Base-by-base conservation (phyloP, 2,797 vertebrate species). In the Pseudochaenichthys georgianus region DNA sequence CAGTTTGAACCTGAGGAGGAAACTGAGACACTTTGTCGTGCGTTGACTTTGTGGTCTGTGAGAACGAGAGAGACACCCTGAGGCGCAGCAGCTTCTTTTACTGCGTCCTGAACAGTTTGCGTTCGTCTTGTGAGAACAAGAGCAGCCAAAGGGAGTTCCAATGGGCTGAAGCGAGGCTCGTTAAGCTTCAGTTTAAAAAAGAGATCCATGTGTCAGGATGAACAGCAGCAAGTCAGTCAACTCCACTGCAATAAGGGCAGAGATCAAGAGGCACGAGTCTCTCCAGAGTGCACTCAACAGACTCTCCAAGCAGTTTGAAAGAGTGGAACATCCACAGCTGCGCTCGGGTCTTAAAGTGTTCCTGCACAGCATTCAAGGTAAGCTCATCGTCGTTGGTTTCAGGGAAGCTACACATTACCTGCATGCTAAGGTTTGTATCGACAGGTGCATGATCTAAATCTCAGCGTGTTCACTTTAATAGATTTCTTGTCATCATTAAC, bases 351-450 rank as follows among this genome's bases (percentile, higher is more conserved):
- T 98, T 11, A 95, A 95, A 67, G 87, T 95, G 73, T 96, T 95
- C 57, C 91, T 98, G 60, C 93, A 94, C 82, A 92, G 92, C 21
- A 83, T 98, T 62, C 83, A 89, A 96, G 97, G 97, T 98, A 89
- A 94, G 96, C 1, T 50, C 43, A 17, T 17, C 15, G 52, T 45
- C 73, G 11, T 45, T n/a, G 46, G 1, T 6, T 64, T 28, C 11
- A 1, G 17, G 5, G 38, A 17, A 57, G 23, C 17, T 28, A 19
- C 13, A 4, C 12, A 3, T 41, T 4, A 46, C 11, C 13, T 34
- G 13, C 3, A 10, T 42, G 54, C 3, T 64, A 2, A 48, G 38
- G 16, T 34, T 51, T 23, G 31, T 31, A 60, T 3, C 5, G 13
- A 10, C 38, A 61, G 15, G 16, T 54, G 47, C 13, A 12, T 13